Percentiles rank a stretch among this genome's conserved stretches.
Evolutionary conservation across 2,113 vertebrate species (phyloP).

Genomic region (Chaetops frenatus): DNA sequence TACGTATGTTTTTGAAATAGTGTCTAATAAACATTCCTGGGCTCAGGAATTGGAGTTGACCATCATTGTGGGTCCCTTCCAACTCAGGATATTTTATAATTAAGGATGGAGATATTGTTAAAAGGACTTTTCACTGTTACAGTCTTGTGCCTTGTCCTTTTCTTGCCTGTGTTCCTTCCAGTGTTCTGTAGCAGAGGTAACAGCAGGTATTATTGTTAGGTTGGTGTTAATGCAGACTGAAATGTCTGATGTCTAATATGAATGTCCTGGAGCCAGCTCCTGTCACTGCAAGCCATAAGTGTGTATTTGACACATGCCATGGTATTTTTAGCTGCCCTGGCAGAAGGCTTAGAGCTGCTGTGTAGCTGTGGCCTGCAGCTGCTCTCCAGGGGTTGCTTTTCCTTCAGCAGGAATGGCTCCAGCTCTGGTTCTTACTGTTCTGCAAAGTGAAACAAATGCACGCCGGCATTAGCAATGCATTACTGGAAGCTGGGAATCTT

Average conservation of each 20-base stretch:
- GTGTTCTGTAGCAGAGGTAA: rapidly evolving
- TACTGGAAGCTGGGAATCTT: background rate
- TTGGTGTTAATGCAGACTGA: background rate
- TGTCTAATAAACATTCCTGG: background rate
- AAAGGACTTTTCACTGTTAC: background rate
- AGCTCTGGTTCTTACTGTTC: background rate
- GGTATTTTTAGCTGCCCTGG: background rate
- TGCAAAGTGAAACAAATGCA: background rate
- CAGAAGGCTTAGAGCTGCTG: background rate
- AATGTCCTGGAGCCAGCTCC: background rate
- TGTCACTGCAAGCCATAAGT: background rate
- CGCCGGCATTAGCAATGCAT: rapidly evolving
- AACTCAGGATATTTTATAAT: background rate
- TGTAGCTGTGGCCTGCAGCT: background rate
- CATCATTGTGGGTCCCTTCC: background rate
- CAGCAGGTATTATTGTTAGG: background rate
- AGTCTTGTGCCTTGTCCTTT: background rate
- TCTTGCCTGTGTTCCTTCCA: background rate
- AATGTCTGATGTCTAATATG: background rate
- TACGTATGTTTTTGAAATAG: background rate
- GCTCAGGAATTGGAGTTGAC: background rate
- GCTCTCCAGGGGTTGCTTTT: background rate
- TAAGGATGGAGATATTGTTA: background rate
- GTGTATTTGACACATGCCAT: background rate
- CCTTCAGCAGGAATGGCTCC: background rate